Evolutionary conservation across 2,888 invertebrate species (phyloP).

Genomic region (Odontothrips loti): DNA sequence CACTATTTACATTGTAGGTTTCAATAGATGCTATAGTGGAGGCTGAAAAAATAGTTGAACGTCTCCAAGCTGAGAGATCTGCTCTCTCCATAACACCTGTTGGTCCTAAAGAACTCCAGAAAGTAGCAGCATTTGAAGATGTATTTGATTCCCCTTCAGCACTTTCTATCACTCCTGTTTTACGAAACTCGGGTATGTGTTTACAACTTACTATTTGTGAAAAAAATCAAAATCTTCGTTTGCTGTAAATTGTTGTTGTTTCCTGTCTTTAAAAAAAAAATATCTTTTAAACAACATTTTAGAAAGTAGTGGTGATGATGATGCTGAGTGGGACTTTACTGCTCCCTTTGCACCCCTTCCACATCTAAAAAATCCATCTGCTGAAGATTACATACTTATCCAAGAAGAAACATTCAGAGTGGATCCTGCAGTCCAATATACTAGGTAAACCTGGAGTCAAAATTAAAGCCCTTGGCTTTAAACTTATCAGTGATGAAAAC

Average conservation of each 20-base stretch:
- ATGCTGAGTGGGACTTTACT: background rate
- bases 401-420: constrained; percentile 42
- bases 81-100: too few relatives aligned
- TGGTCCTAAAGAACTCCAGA: background rate
- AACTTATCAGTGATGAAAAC: too few relatives aligned
- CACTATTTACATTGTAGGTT: background rate
- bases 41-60: too few relatives aligned
- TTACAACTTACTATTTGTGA: background rate
- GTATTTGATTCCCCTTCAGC: constrained; percentile 31
- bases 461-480: too few relatives aligned
- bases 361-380: constrained; percentile 39
- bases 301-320: constrained; percentile 31
- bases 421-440: constrained; percentile 34
- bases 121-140: constrained; percentile 28
- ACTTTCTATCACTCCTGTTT: constrained; percentile 26
- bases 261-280: background rate
- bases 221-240: constrained; percentile 12
- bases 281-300: constrained; percentile 25
- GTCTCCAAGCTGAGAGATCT: too few relatives aligned
- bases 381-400: constrained; percentile 43
- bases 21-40: too few relatives aligned
- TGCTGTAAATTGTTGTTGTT: background rate
- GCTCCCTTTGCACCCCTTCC: constrained; percentile 31
- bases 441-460: too few relatives aligned
- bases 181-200: background rate